These are phyloP conservation scores for Lysiphlebus fabarum DNA, from an alignment of 1,140 invertebrate genomes.

Conservation along the genomic window DNA sequence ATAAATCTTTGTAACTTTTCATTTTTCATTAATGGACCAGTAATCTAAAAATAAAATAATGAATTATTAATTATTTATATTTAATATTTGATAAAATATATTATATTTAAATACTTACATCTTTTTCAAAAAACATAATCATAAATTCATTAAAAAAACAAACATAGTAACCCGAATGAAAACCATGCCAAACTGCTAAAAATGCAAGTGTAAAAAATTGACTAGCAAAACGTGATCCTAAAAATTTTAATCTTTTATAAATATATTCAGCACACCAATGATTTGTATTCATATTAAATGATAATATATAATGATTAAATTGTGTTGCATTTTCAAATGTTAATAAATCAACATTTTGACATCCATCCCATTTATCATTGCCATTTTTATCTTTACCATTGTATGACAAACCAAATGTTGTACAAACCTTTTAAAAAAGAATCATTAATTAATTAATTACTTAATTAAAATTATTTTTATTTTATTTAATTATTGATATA, in stretches of 20 bases:
- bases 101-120: conserved; percentile 62
- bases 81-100: neutral
- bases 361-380: conserved; percentile 74
- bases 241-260: conserved; percentile 87
- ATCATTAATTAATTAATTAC: neutral
- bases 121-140: conserved; percentile 83
- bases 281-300: conserved; percentile 94
- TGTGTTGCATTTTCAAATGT: conserved; percentile 75
- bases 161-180: conserved; percentile 86
- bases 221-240: conserved; percentile 81
- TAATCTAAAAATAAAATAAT: conserved; percentile 37
- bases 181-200: conserved; percentile 91
- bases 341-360: conserved; percentile 77
- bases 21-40: conserved; percentile 40
- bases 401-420: conserved; percentile 72
- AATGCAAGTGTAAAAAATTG: conserved; percentile 79
- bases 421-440: conserved; percentile 54
- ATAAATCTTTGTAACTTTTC: conserved; percentile 15
- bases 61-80: too few species aligned
- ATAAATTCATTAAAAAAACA: conserved; percentile 90
- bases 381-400: conserved; percentile 68
- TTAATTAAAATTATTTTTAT: neutral
- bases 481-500: conserved; percentile 34
- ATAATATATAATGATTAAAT: conserved; percentile 80
- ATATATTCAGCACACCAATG: conserved; percentile 87